Base-by-base conservation (phyloP, 2,888 invertebrate genomes). In the Entomobrya multifasciata region DNA sequence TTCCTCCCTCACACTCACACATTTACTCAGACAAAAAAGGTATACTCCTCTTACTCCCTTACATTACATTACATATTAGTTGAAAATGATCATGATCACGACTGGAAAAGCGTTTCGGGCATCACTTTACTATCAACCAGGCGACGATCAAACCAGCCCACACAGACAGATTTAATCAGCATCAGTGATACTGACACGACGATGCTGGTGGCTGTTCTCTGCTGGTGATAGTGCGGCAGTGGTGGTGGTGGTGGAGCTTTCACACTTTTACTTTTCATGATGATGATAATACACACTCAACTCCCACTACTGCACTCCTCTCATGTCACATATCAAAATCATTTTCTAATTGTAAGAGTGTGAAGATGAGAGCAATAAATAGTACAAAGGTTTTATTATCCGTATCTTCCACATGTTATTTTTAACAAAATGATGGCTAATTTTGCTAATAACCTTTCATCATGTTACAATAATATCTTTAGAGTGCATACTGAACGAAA, bases 161-260 rank as follows among this genome's bases (percentile, higher is more conserved):
- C 87, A 87, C 82, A 87, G 82, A 87, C 87, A 87, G 87, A 87
- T 87, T 87, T 82, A 87, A 87, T 87, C 87, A 87, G 52, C 76
- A 81, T 81, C 81, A 80, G 30, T 76, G 65, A 83, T 76, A 44
- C 62, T 76, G 65, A 77, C 60, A 76, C 57, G 55, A 80, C 65
- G 65, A 80, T 70, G 74, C 60, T 47, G 70, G 70, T 70, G 70
- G 70, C 70, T 70, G 70, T 27, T 36, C 36, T 36, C 36, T 52
- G 62, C 1, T 67, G 81, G 60, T 60, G 27, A 15, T 60, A 27
- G 27, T n/a, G 20, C 52, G 81, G 60, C 27, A n/a, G 6, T 60
- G 60, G 27, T n/a, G 20, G 65, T 20, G 17, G 65, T 41, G 41
- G 22, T 36, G 22, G 30, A 82, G 70, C 74, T 76, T 82, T 76